Conservation (phyloP, 1,140 invertebrate species). For the Agraylea sexmaculata region DNA sequence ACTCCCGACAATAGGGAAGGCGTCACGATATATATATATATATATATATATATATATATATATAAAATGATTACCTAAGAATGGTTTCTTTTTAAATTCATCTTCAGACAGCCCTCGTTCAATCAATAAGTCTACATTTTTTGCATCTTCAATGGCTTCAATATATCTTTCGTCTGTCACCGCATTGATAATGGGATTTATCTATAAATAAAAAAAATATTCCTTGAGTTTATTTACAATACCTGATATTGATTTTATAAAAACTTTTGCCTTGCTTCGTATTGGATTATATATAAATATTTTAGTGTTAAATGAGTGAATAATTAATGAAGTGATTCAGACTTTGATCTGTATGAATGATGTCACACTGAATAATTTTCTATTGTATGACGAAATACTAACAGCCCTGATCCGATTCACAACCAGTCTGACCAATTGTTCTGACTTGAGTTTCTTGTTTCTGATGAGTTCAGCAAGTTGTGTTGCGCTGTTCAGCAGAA, state of each 20-base stretch:
- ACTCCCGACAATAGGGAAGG: too few species aligned
- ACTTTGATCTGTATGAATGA: background rate
- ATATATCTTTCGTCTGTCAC: slow-evolving; percentile 68
- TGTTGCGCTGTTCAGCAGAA: slow-evolving; percentile 52
- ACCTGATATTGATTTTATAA: too few species aligned
- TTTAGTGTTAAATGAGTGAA: background rate
- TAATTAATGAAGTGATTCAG: slow-evolving; percentile 10
- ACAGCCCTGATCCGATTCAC: slow-evolving; percentile 70
- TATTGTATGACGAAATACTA: slow-evolving; percentile 15
- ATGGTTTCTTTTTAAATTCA: slow-evolving; percentile 51
- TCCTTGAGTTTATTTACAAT: background rate
- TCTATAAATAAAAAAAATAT: slow-evolving; percentile 23
- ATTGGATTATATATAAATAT: background rate
- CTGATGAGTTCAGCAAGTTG: slow-evolving; percentile 53
- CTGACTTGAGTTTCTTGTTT: slow-evolving; percentile 47
- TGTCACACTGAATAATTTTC: background rate
- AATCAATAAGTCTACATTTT: slow-evolving; percentile 55
- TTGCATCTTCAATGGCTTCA: slow-evolving; percentile 65
- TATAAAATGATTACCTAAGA: slow-evolving; percentile 42
- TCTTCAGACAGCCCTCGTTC: slow-evolving; percentile 41
- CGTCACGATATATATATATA: background rate
- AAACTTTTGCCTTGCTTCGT: too few species aligned
- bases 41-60: slow-evolving; percentile 7
- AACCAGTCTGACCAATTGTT: slow-evolving; percentile 59
- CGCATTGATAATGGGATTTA: slow-evolving; percentile 66